Evolutionary conservation across 2,113 vertebrate genomes (phyloP), one percentile per base, ranked within the genome.

Genomic region (Girardinichthys multiradiatus): DNA sequence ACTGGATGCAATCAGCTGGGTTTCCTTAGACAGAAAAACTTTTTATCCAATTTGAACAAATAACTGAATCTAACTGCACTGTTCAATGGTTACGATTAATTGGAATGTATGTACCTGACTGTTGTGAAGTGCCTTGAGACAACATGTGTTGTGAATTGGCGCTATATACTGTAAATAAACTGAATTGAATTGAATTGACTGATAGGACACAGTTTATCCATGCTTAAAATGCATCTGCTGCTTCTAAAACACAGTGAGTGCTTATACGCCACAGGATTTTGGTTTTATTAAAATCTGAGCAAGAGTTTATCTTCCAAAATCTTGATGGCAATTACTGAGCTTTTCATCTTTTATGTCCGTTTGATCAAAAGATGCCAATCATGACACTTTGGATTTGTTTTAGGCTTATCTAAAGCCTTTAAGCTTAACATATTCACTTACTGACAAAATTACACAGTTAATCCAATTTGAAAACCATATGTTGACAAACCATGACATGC

Each of bases 341-440:
- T 77, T 84, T 73, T 76, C 57, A 74, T 73, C 28, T 57, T 61
- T 57, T 68, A n/a, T 51, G 62, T 58, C n/a, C 73, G n/a, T 39
- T 57, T 64, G 29, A 17, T 51, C 33, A 45, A 5, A 65, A 37
- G 69, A 68, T 42, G 57, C 45, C 29, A 51, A 39, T 24, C 60
- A 68, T 29, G 28, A 70, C 21, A 7, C 21, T 54, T 24, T 54
- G 19, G 19, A 54, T 54, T 54, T 54, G 48, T n/a, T 54, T 54
- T 10, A 45, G 6, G 42, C 42, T 45, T 19, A 17, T 19, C 42
- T 45, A 19, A 45, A 45, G 39, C 39, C 17, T 17, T 42, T 42
- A 42, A 42, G 42, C 42, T 45, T 45, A 6, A 19, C 19, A 45
- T 45, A 54, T 54, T 54, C 24, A n/a, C 48, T 54, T 54, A 54